These are phyloP conservation scores for Dioctria rufipes DNA, from an alignment of 2,888 invertebrate species.

Conservation along the genomic window DNA sequence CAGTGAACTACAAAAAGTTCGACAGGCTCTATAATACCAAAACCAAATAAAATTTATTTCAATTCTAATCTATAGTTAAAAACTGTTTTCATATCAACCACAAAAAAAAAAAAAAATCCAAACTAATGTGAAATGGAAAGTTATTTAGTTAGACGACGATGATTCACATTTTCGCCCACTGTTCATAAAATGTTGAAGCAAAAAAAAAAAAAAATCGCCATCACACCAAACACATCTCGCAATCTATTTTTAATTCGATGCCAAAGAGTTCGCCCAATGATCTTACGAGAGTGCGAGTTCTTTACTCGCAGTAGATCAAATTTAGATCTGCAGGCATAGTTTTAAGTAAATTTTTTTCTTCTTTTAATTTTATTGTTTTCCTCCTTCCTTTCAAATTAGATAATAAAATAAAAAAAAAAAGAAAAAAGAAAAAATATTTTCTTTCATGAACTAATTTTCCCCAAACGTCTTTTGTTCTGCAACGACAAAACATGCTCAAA, in stretches of 20 bases:
- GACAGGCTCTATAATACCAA: too few species aligned
- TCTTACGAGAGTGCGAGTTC: background rate
- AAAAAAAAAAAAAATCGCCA: conserved; percentile 29
- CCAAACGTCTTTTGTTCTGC: background rate
- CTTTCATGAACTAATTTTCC: conserved; percentile 9
- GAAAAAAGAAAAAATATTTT: background rate
- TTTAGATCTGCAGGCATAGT: conserved; percentile 15
- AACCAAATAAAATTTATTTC: too few species aligned
- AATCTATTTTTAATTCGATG: conserved; percentile 39
- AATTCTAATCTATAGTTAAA: too few species aligned
- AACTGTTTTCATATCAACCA: too few species aligned
- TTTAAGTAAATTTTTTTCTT: conserved; percentile 11
- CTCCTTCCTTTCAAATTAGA: too few species aligned
- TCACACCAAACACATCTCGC: conserved; percentile 5
- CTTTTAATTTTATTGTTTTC: conserved; percentile 36
- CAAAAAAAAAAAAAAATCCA: too few species aligned
- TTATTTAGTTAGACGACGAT: background rate
- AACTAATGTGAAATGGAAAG: too few species aligned
- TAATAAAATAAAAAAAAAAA: too few species aligned
- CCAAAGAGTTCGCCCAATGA: conserved; percentile 45
- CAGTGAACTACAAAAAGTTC: too few species aligned
- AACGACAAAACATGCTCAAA: background rate
- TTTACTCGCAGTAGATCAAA: conserved; percentile 36
- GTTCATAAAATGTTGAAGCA: conserved; percentile 5
- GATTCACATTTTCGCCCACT: conserved; percentile 31